Percentiles rank a stretch among this genome's conserved stretches.
Evolutionary conservation across 2,888 invertebrate genomes (phyloP).

Genomic region (Synanthedon formicaeformis): DNA sequence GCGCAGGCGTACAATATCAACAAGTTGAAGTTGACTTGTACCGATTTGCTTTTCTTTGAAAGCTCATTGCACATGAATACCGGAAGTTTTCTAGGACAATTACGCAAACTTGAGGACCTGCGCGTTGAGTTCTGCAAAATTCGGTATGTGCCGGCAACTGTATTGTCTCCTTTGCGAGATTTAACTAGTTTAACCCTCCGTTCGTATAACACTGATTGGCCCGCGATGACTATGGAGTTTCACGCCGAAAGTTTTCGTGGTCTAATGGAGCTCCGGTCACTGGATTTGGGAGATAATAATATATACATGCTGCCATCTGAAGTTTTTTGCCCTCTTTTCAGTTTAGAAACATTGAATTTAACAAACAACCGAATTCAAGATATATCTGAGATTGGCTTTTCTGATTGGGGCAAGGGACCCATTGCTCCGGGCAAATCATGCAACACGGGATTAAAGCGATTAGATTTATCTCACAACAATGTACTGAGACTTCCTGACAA

Average conservation of each 20-base stretch:
- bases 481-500: constrained; percentile 77
- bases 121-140: constrained; percentile 83
- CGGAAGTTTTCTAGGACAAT: constrained; percentile 72
- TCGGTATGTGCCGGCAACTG: constrained; percentile 77
- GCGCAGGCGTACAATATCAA: constrained; percentile 78
- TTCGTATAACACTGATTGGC: constrained; percentile 84
- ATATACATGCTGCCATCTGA: constrained; percentile 80
- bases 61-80: constrained; percentile 75
- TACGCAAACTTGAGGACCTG: constrained; percentile 79
- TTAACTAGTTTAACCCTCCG: constrained; percentile 77
- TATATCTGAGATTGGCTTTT: constrained; percentile 79
- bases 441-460: constrained; percentile 75
- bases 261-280: constrained; percentile 73
- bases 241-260: constrained; percentile 80
- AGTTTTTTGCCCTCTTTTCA: constrained; percentile 78
- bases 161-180: constrained; percentile 76
- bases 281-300: constrained; percentile 82
- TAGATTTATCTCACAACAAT: constrained; percentile 82
- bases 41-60: constrained; percentile 80
- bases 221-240: constrained; percentile 82
- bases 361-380: constrained; percentile 85
- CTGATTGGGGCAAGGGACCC: constrained; percentile 78
- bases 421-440: constrained; percentile 78
- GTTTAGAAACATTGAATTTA: constrained; percentile 77
- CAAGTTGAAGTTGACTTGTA: constrained; percentile 77